Evolutionary conservation across 2,797 vertebrate genomes (phyloP), one percentile per base, ranked within the genome.

Genomic region (Melanotaenia boesemani): DNA sequence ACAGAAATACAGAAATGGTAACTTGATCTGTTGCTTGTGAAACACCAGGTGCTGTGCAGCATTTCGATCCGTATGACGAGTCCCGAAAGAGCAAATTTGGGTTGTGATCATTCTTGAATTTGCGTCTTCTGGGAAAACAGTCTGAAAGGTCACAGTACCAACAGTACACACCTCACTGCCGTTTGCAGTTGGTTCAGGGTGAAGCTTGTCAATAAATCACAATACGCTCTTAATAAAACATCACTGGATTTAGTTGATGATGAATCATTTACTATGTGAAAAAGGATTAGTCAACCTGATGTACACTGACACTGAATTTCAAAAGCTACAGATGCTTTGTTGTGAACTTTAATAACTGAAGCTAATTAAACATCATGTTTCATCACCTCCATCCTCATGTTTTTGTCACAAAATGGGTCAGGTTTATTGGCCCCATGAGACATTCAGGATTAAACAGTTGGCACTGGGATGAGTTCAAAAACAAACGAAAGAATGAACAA

Each of bases 301-400:
- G 16, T 16, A 22, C 8, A 48, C 6, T 48, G 46, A 48, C 20
- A 46, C 1, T 55, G 24, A 55, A 55, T 68, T 82, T 79, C 62
- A 81, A 69, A 72, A 82, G 65, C 66, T 67, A 72, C 83, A 86
- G 86, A 79, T 85, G 84, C 70, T 86, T 59, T 60, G 69, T 56
- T 88, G 82, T 90, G 72, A 79, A 86, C 76, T 84, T 86, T 85
- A 73, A 77, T 72, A 79, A 74, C 64, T 70, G 86, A 92, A 89
- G 88, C 89, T 92, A 90, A 93, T 93, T 90, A 90, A 90, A 86
- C 84, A 63, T 78, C 67, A 62, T 61, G 80, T 90, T 79, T 88
- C 83, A 79, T 67, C 75, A 69, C 63, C 65, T 72, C 74, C 68
- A 80, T 73, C 58, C 66, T 80, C 70, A 68, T 26, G 3, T 52